Percentiles rank a stretch among this genome's conserved stretches.
These are phyloP conservation scores for Ephialtes manifestator DNA, from an alignment of 2,888 invertebrate genomes.

Conservation along the genomic window DNA sequence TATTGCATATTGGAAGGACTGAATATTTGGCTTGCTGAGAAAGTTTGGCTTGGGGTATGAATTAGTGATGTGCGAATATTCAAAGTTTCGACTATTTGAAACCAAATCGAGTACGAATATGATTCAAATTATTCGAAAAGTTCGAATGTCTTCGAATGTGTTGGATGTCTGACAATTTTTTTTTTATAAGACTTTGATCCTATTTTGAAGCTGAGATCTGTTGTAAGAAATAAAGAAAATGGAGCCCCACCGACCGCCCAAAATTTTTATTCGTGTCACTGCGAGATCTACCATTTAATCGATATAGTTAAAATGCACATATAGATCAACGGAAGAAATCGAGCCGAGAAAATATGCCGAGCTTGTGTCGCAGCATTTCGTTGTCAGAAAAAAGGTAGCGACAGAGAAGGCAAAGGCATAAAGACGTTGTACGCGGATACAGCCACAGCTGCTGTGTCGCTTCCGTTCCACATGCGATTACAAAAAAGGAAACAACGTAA, in stretches of 20 bases:
- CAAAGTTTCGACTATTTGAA: too few species aligned
- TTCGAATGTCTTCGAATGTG: too few species aligned
- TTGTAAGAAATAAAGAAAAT: too few species aligned
- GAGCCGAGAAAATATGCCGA: slow-evolving; percentile 55
- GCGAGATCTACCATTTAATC: slow-evolving; percentile 1
- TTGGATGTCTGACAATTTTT: too few species aligned
- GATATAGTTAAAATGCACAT: not conserved
- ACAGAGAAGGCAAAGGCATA: slow-evolving; percentile 52
- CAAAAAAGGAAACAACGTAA: slow-evolving; percentile 53
- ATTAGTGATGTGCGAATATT: too few species aligned
- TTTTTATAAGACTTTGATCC: not conserved
- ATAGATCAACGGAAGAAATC: slow-evolving; percentile 47
- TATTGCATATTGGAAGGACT: too few species aligned
- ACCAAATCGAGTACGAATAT: too few species aligned
- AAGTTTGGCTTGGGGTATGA: too few species aligned
- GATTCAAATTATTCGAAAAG: too few species aligned
- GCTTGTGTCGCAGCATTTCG: slow-evolving; percentile 28
- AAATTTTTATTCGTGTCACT: slow-evolving; percentile 53
- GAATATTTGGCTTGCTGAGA: too few species aligned
- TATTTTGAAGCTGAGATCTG: not conserved
- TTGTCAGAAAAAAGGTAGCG: slow-evolving; percentile 50
- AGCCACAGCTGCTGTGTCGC: slow-evolving; percentile 66
- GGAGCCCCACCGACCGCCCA: slow-evolving; percentile 9
- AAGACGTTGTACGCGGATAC: slow-evolving; percentile 43
- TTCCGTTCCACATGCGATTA: slow-evolving; percentile 71